Evolutionary conservation across 2,113 vertebrate genomes (phyloP), one percentile per base, ranked within the genome.

Genomic region (Ictalurus punctatus): DNA sequence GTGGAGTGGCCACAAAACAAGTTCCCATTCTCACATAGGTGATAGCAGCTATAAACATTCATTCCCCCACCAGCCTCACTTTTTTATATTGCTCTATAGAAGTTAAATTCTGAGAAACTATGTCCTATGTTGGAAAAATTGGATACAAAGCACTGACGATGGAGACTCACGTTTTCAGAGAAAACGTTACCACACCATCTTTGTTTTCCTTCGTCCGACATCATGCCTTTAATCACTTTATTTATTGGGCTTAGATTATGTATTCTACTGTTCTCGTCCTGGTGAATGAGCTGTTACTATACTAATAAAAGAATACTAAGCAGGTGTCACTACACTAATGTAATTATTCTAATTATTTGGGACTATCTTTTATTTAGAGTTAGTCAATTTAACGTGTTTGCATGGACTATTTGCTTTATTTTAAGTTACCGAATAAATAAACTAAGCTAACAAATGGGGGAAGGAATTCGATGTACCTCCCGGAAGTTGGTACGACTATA

Each of bases 401-500:
- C 27, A 0, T 1, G 16, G 19, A 30, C 14, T 34, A 21, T 10
- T 6, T 34, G 19, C 5, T 82, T 61, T 37, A 23, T 59, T 82
- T 82, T 6, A 19, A 21, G 8, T 58, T 37, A 56, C 16, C 25
- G 1, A 23, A 56, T 14, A 85, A 56, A 73, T 56, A 23, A 85
- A 54, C 1, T 8, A 85, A 4, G 65, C n/a, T 71, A 86, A 76
- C 19, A 1, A 1, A 58, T 9, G 30, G 69, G n/a, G 69, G 69
- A 78, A 69, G 23, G 34, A 59, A n/a, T 83, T 83, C 37, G 27
- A 21, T 54, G 73, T 14, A 17, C 0, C 48, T 23, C 59, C 83
- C 69, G 88, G 90, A 92, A 86, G 48, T 44, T 10, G 69, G 90
- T 88, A 69, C 90, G 88, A 67, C 88, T 81, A n/a, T 19, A 23